These are phyloP conservation scores for Conchocele bisecta DNA, from an alignment of 2,888 invertebrate genomes.

Conservation along the genomic window DNA sequence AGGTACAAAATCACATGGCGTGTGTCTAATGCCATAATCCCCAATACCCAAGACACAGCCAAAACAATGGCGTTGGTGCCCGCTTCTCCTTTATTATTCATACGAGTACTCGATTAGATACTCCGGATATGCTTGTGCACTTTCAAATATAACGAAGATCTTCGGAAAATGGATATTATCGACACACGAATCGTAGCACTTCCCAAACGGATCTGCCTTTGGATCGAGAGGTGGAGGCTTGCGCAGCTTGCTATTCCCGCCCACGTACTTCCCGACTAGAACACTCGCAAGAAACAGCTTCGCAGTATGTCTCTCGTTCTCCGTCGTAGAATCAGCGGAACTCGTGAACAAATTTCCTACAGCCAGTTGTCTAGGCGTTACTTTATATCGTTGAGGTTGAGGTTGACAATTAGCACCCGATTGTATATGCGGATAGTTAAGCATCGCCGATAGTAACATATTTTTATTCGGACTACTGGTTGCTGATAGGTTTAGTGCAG, in stretches of 20 bases:
- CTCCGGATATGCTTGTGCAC: slow-evolving; percentile 79
- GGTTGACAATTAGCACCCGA: too few relatives aligned
- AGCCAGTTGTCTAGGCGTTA: not conserved
- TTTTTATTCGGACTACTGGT: too few relatives aligned
- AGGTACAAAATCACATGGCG: too few relatives aligned
- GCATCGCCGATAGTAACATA: too few relatives aligned
- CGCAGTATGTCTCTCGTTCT: slow-evolving; percentile 42
- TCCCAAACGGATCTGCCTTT: slow-evolving; percentile 72
- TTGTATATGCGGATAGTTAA: too few relatives aligned
- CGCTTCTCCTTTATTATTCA: too few relatives aligned
- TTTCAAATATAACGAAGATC: slow-evolving; percentile 80
- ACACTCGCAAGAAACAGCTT: slow-evolving; percentile 78
- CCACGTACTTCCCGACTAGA: slow-evolving; percentile 76
- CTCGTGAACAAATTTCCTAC: not conserved
- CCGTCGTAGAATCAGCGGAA: not conserved
- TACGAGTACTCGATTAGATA: slow-evolving; percentile 77
- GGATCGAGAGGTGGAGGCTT: slow-evolving; percentile 75
- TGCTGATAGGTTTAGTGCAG: too few relatives aligned
- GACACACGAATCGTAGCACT: slow-evolving; percentile 79
- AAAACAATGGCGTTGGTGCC: too few relatives aligned
- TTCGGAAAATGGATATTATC: slow-evolving; percentile 75
- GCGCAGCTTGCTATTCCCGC: slow-evolving; percentile 69
- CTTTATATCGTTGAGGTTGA: not conserved
- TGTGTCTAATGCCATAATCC: too few relatives aligned
- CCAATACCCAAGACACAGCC: too few relatives aligned